Conservation (phyloP, 2,113 vertebrate species). For the Murina feae region DNA sequence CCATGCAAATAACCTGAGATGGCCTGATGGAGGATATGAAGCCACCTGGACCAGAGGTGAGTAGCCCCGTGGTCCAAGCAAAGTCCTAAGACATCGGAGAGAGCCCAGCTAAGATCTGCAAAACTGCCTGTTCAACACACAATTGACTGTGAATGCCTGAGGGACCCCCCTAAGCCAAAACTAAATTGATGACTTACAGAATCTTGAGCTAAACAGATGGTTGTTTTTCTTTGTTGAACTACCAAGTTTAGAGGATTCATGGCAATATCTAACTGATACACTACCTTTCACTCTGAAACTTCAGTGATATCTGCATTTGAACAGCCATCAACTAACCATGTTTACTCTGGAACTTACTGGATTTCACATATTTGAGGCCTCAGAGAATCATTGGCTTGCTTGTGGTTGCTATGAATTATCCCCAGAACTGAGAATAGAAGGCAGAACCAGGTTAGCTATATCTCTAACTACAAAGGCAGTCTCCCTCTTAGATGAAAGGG, state of each 20-base stretch:
- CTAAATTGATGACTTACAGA: not conserved
- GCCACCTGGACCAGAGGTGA: not conserved
- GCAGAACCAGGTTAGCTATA: not conserved
- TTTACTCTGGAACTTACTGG: not conserved
- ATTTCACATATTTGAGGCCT: not conserved
- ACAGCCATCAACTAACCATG: not conserved
- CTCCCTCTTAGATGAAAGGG: slow-evolving; percentile 40
- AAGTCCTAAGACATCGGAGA: not conserved
- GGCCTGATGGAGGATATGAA: not conserved
- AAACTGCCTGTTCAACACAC: not conserved
- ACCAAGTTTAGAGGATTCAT: not conserved
- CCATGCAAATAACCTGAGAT: not conserved
- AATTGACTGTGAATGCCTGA: not conserved
- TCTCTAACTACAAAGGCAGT: not conserved
- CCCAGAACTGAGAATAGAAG: slow-evolving; percentile 42
- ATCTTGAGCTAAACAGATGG: not conserved
- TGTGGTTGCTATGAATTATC: not conserved
- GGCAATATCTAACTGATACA: not conserved
- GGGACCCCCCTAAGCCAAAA: not conserved
- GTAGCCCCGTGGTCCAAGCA: not conserved
- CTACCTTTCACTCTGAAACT: not conserved
- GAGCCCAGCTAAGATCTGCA: not conserved
- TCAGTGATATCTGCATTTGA: not conserved
- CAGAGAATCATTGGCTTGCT: not conserved
- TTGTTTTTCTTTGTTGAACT: not conserved